phyloP scores from a whole-genome alignment of 1,140 invertebrate genomes.

The Heliconius hermathena region DNA sequence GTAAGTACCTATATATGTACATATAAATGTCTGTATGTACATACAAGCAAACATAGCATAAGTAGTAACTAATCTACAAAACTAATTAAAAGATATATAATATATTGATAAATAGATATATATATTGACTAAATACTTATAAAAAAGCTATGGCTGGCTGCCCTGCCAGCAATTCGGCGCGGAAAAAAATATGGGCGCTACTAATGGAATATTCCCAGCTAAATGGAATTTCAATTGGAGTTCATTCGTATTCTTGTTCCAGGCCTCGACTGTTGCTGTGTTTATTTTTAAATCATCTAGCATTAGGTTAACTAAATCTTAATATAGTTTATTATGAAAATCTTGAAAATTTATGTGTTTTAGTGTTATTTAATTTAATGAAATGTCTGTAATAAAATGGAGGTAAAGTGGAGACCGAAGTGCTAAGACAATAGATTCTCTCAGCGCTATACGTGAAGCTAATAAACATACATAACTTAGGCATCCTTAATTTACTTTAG shows the following conservation, averaged over 20 bases:
- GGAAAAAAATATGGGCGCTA: conserved; percentile 29
- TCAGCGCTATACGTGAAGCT: too few species aligned
- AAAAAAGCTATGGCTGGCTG: conserved; percentile 30
- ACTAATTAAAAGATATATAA: neutral
- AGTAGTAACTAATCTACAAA: neutral
- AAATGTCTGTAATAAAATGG: too few species aligned
- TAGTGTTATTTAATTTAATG: too few species aligned
- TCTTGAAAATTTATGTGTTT: too few species aligned
- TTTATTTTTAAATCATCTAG: conserved; percentile 18
- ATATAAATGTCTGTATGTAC: neutral
- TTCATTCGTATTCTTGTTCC: conserved; percentile 25
- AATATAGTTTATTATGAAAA: neutral
- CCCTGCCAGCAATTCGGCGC: conserved; percentile 33
- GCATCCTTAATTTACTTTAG: too few species aligned
- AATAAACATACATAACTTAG: too few species aligned
- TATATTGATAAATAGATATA: neutral
- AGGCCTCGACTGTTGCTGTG: neutral
- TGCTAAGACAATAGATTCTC: too few species aligned
- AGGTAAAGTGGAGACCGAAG: too few species aligned
- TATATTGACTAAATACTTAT: conserved; percentile 28
- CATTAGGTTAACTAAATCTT: neutral
- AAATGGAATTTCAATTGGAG: conserved; percentile 40
- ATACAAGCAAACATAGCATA: neutral
- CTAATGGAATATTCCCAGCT: conserved; percentile 37
- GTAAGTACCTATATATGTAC: too few species aligned